A percentile compares a stretch with the other conserved stretches of the same genome.
phyloP scores from a whole-genome alignment of 2,797 vertebrate genomes.

The Pseudocheirus occidentalis region DNA sequence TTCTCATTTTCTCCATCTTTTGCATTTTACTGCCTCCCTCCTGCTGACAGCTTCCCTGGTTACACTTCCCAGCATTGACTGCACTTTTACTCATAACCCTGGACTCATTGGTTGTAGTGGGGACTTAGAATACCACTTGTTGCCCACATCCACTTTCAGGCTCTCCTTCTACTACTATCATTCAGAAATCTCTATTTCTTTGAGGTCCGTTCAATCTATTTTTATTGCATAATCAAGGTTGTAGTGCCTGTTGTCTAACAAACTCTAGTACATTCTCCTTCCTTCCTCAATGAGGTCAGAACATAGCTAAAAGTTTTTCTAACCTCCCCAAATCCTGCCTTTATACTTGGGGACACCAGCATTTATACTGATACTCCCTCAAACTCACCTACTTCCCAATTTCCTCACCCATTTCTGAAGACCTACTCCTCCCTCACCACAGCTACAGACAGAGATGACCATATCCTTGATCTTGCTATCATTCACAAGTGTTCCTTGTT shows the following conservation, averaged over 20 bases:
- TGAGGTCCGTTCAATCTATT: background rate
- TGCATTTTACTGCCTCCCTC: no score
- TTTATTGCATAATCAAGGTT: background rate
- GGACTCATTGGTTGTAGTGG: background rate
- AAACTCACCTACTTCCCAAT: background rate
- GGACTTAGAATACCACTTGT: background rate
- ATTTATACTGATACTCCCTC: background rate
- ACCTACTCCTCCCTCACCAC: background rate
- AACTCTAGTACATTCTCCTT: background rate
- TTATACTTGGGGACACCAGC: background rate
- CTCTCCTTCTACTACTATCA: background rate
- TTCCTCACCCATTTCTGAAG: background rate
- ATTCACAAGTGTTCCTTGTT: no score
- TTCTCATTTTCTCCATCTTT: no score
- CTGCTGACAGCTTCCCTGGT: no score
- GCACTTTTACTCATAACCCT: no score
- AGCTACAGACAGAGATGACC: background rate
- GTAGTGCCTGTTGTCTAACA: background rate
- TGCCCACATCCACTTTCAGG: background rate
- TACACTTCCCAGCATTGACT: no score
- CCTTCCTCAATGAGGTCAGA: background rate
- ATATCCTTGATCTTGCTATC: background rate
- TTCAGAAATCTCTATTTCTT: background rate
- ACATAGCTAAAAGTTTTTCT: background rate
- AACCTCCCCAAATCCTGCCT: background rate